phyloP scores from a whole-genome alignment of 2,113 vertebrate species.

The Crypturellus undulatus region DNA sequence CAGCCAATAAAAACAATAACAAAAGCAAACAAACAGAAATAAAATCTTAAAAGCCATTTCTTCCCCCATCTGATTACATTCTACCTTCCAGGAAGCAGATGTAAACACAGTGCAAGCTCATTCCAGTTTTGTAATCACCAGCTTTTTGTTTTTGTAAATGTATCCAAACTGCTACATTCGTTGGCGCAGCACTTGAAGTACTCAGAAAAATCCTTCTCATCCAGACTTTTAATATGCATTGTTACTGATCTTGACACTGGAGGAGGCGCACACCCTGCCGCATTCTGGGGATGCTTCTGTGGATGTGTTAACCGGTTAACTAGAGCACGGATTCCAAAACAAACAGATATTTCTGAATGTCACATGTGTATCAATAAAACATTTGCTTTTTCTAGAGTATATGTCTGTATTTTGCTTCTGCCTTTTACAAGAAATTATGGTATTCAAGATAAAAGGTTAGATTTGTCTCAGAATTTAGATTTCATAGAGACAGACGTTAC shows the following conservation, averaged over 20 bases:
- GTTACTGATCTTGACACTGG: background rate
- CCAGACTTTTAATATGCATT: background rate
- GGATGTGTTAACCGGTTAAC: background rate
- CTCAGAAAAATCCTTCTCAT: background rate
- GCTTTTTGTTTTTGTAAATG: background rate
- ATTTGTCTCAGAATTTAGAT: background rate
- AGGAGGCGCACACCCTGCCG: background rate
- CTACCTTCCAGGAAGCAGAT: slow-evolving; percentile 34
- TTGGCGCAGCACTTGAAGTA: background rate
- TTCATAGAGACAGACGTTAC: background rate
- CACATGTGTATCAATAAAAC: background rate
- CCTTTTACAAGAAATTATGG: background rate
- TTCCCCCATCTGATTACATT: slow-evolving; percentile 35
- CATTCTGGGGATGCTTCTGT: background rate
- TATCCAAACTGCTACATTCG: background rate
- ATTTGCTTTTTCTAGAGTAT: background rate
- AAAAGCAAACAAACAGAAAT: background rate
- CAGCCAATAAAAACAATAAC: background rate
- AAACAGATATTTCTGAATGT: background rate
- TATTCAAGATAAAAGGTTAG: background rate
- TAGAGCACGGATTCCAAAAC: background rate
- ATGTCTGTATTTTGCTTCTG: background rate
- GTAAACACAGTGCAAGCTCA: slow-evolving; percentile 12
- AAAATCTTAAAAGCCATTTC: slow-evolving; percentile 10
- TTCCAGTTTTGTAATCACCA: slow-evolving; percentile 6